Evolutionary conservation across 2,113 vertebrate genomes (phyloP).

Genomic region (Holacanthus passer): DNA sequence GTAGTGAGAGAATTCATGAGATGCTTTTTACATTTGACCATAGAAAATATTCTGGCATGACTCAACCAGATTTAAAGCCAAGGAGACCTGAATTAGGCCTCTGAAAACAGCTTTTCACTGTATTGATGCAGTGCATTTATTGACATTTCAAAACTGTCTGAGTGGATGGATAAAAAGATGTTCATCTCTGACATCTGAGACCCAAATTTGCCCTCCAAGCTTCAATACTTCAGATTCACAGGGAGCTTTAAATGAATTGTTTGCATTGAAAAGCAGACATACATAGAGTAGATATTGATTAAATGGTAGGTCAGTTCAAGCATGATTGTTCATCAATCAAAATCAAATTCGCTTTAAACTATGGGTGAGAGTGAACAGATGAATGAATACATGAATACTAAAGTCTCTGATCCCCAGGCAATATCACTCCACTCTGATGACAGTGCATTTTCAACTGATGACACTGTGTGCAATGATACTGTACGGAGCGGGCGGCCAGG

Average conservation of each 20-base stretch:
- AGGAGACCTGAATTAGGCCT: background rate
- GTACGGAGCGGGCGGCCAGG: slow-evolving; percentile 49
- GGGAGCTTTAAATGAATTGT: slow-evolving; percentile 9
- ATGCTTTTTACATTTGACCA: background rate
- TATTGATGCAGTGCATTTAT: background rate
- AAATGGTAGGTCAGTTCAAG: slow-evolving; percentile 37
- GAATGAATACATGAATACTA: slow-evolving; percentile 71
- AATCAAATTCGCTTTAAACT: slow-evolving; percentile 69
- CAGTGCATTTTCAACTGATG: slow-evolving; percentile 66
- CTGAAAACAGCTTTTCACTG: slow-evolving; percentile 1
- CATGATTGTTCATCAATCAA: slow-evolving; percentile 66
- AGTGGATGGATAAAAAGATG: slow-evolving; percentile 14
- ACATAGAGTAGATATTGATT: slow-evolving; percentile 43
- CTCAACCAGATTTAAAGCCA: slow-evolving; percentile 4
- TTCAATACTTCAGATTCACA: slow-evolving; percentile 12
- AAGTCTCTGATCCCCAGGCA: slow-evolving; percentile 33
- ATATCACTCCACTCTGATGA: slow-evolving; percentile 69
- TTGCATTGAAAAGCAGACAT: slow-evolving; percentile 23
- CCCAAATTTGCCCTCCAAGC: slow-evolving; percentile 4
- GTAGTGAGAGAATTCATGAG: slow-evolving; percentile 8
- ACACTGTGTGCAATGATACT: slow-evolving; percentile 56
- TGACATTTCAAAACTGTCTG: slow-evolving; percentile 26
- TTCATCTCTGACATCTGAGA: slow-evolving; percentile 30
- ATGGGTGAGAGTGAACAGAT: slow-evolving; percentile 46
- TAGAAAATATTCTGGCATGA: background rate